These are phyloP conservation scores for Leptinotarsa undecemlineata DNA, from an alignment of 1,140 invertebrate species.

Conservation along the genomic window DNA sequence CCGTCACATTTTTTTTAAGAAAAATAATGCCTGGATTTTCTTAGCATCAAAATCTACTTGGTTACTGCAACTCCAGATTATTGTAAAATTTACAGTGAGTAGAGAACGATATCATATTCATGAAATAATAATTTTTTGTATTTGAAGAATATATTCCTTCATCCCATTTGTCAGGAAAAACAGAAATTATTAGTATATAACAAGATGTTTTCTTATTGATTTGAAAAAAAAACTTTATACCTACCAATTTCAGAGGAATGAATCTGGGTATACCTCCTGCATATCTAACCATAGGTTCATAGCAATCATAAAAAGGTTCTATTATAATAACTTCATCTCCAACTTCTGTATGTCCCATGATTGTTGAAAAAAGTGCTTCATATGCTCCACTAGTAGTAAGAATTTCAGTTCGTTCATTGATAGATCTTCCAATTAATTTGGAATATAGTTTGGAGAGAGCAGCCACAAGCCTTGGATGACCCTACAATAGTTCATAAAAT, in stretches of 20 bases:
- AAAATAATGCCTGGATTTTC: too few relatives aligned
- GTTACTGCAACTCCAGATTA: too few relatives aligned
- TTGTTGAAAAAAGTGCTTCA: slow-evolving; percentile 83
- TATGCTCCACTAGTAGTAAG: slow-evolving; percentile 91
- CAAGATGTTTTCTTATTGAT: background rate
- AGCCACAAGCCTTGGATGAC: slow-evolving; percentile 85
- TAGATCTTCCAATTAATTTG: slow-evolving; percentile 69
- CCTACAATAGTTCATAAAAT: slow-evolving; percentile 56
- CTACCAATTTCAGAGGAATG: slow-evolving; percentile 84
- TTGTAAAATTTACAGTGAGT: too few relatives aligned
- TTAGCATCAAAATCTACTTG: too few relatives aligned
- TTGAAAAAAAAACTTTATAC: slow-evolving; percentile 30
- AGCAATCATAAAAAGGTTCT: slow-evolving; percentile 98
- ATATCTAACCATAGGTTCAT: slow-evolving; percentile 89
- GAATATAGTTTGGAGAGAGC: slow-evolving; percentile 85
- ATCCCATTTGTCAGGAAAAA: background rate
- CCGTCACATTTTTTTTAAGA: too few relatives aligned
- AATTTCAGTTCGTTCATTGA: slow-evolving; percentile 70
- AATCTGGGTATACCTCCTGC: slow-evolving; percentile 87
- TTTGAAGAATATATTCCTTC: background rate
- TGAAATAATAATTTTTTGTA: background rate
- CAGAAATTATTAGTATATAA: background rate
- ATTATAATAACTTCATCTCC: slow-evolving; percentile 83
- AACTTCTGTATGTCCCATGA: slow-evolving; percentile 83
- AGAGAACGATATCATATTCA: too few relatives aligned